A percentile compares a stretch with the other conserved stretches of the same genome.
These are phyloP conservation scores for Myiotriccus ornatus DNA, from an alignment of 2,797 vertebrate species.

Conservation along the genomic window DNA sequence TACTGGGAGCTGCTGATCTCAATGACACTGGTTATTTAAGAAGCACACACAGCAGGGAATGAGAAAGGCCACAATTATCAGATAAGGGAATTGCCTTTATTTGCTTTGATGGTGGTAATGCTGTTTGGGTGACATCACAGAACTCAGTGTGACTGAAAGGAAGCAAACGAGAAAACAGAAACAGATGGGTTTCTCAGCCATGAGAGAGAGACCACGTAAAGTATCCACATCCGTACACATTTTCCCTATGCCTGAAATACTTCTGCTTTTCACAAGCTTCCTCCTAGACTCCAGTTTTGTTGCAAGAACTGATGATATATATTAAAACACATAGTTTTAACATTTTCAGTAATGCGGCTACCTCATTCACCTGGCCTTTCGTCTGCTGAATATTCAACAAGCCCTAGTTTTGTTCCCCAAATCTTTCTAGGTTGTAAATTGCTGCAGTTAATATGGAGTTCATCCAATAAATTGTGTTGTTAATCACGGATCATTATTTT, in stretches of 20 bases:
- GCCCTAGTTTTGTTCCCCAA: neutral
- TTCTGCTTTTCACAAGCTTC: neutral
- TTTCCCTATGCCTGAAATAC: neutral
- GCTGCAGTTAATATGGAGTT: neutral
- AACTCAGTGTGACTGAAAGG: neutral
- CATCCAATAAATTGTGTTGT: neutral
- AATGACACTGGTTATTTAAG: neutral
- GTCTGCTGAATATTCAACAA: neutral
- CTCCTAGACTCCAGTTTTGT: neutral
- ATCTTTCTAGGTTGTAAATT: neutral
- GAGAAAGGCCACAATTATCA: constrained; percentile 1
- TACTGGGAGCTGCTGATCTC: constrained; percentile 36
- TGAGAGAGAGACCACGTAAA: neutral
- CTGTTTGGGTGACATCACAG: constrained; percentile 4
- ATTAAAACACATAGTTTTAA: neutral
- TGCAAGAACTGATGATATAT: neutral
- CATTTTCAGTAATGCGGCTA: neutral
- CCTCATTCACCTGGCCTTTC: neutral
- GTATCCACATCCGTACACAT: neutral
- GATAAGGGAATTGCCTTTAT: constrained; percentile 3
- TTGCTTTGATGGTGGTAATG: neutral
- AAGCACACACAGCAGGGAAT: neutral
- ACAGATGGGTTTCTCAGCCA: neutral
- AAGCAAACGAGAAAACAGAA: neutral
- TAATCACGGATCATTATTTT: neutral